Conservation (phyloP, 2,888 invertebrate species). For the Hermodice carunculata region DNA sequence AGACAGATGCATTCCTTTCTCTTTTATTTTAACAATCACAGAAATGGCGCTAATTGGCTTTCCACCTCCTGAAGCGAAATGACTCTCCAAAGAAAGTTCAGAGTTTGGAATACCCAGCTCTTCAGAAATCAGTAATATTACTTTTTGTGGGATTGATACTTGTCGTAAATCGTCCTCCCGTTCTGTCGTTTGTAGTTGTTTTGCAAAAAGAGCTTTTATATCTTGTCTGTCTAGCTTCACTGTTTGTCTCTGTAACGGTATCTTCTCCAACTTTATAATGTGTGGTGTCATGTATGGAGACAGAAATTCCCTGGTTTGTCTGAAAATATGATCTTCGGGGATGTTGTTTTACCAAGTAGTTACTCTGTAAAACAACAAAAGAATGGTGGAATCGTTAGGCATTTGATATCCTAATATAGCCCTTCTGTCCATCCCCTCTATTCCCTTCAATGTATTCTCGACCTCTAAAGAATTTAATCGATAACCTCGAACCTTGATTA, state of each 20-base stretch:
- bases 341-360: neutral
- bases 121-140: neutral
- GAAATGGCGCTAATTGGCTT: constrained; percentile 2
- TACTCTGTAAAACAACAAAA: neutral
- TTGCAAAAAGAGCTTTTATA: neutral
- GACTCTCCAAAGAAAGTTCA: neutral
- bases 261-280: neutral
- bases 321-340: neutral
- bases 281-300: constrained; percentile 9
- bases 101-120: neutral
- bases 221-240: neutral
- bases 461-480: constrained; percentile 88
- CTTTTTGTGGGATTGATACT: too few species aligned
- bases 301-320: neutral
- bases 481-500: constrained; percentile 77
- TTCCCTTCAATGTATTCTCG: constrained; percentile 70
- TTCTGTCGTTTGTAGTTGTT: too few species aligned
- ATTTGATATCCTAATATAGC: neutral
- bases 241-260: neutral
- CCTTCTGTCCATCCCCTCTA: neutral
- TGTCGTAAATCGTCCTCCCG: too few species aligned
- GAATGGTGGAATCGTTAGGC: neutral
- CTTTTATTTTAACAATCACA: neutral
- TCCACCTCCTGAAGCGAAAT: constrained; percentile 5
- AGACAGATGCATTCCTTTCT: neutral